Conservation (phyloP, 1,140 invertebrate species). For the Amphibalanus amphitrite region DNA sequence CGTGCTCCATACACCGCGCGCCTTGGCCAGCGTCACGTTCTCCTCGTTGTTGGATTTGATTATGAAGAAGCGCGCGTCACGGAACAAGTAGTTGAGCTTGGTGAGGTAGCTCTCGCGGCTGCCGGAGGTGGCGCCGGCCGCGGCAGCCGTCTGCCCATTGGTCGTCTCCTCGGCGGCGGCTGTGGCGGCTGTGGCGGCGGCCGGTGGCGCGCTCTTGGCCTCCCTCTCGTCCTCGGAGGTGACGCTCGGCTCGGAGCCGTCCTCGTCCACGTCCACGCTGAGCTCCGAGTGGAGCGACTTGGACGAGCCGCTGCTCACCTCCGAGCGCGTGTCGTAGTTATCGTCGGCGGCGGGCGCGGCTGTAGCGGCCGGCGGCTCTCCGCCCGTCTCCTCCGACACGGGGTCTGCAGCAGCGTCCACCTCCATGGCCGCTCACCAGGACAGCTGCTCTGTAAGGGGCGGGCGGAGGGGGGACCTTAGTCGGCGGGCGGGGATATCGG, state of each 20-base stretch:
- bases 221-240: neutral
- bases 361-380: too few relatives aligned
- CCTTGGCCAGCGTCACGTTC: slow-evolving; percentile 85
- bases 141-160: neutral
- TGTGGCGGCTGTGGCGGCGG: too few relatives aligned
- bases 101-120: slow-evolving; percentile 41
- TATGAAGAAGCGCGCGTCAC: slow-evolving; percentile 87
- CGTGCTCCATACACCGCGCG: slow-evolving; percentile 93
- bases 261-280: neutral
- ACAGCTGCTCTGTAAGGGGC: neutral
- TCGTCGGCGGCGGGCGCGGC: neutral
- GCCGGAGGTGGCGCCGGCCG: too few relatives aligned
- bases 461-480: too few relatives aligned
- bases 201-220: too few relatives aligned
- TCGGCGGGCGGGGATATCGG: too few relatives aligned
- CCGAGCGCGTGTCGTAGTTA: neutral
- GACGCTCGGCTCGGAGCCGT: neutral
- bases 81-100: slow-evolving; percentile 84
- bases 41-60: slow-evolving; percentile 97
- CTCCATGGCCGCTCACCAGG: neutral
- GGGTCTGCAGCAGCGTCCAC: too few relatives aligned
- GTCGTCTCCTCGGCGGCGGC: neutral
- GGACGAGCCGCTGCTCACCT: neutral
- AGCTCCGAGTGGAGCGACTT: neutral
- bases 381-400: neutral